Evolutionary conservation across 2,113 vertebrate genomes (phyloP).

Genomic region (Etheostoma cragini): DNA sequence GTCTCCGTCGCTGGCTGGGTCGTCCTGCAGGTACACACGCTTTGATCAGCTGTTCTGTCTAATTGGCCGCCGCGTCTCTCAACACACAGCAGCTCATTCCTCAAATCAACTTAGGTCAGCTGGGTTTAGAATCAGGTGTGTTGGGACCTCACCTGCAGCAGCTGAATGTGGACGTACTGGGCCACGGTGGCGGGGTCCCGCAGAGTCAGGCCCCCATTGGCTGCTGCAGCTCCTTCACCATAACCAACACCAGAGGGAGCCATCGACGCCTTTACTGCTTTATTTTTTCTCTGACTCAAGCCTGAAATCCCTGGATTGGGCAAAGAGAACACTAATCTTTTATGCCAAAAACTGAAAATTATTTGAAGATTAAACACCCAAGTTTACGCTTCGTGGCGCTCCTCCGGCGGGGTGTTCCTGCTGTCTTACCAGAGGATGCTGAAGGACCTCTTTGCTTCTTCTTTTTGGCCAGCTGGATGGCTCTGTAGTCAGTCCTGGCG

Average conservation of each 20-base stretch:
- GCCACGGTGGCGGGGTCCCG: slow-evolving; percentile 87
- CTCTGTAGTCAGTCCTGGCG: slow-evolving; percentile 96
- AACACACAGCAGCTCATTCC: not conserved
- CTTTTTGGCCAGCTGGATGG: slow-evolving; percentile 94
- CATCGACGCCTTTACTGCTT: slow-evolving; percentile 77
- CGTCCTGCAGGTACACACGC: slow-evolving; percentile 83
- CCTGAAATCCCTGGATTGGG: slow-evolving; percentile 76
- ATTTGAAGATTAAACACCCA: no score
- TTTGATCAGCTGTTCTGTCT: not conserved
- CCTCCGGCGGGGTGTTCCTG: no score
- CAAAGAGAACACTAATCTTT: not conserved
- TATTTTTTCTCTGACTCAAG: slow-evolving; percentile 85
- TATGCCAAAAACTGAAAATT: no score
- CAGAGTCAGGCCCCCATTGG: slow-evolving; percentile 84
- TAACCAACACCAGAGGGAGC: slow-evolving; percentile 75
- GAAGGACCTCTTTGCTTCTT: slow-evolving; percentile 88
- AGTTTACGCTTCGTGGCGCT: no score
- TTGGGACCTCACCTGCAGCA: slow-evolving; percentile 89
- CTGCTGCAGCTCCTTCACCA: slow-evolving; percentile 79
- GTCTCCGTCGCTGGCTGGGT: slow-evolving; percentile 89
- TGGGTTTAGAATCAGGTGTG: not conserved
- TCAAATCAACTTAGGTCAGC: not conserved
- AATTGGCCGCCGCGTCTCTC: not conserved
- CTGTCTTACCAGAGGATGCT: slow-evolving; percentile 83
- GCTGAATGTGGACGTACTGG: slow-evolving; percentile 92